Evolutionary conservation across 2,113 vertebrate genomes (phyloP).

Genomic region (Catharus fuscescens): DNA sequence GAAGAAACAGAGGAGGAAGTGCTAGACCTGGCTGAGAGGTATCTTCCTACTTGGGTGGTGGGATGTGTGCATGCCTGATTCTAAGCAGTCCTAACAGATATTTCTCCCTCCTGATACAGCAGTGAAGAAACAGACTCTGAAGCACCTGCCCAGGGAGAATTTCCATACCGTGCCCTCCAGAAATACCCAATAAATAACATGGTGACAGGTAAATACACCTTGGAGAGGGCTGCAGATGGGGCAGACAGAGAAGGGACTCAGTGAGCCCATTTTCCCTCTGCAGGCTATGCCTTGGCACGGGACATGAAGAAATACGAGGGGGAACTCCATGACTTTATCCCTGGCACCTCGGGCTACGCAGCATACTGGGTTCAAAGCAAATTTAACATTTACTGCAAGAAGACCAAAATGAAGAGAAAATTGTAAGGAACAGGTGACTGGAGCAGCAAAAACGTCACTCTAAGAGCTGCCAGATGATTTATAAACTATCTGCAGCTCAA

Average conservation of each 20-base stretch:
- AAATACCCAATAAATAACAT: constrained; percentile 61
- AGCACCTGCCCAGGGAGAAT: neutral
- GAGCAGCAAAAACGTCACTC: neutral
- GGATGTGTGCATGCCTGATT: fast-evolving
- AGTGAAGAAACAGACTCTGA: neutral
- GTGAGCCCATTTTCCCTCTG: fast-evolving
- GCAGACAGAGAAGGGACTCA: neutral
- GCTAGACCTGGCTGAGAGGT: constrained; percentile 52
- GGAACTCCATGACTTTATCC: constrained; percentile 74
- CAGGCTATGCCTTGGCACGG: constrained; percentile 73
- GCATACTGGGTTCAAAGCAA: constrained; percentile 68
- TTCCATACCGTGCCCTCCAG: neutral
- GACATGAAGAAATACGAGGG: constrained; percentile 73
- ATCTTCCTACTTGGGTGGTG: neutral
- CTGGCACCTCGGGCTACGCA: constrained; percentile 63
- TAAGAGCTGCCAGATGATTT: neutral
- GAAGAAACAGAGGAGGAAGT: neutral
- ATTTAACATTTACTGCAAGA: neutral
- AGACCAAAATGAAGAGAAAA: constrained; percentile 60
- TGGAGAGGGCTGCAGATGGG: neutral
- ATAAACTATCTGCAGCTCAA: neutral
- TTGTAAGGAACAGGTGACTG: neutral
- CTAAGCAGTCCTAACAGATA: neutral
- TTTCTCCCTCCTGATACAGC: neutral
- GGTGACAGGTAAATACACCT: constrained; percentile 60